Conservation (phyloP, 2,888 invertebrate genomes). For the Apocheima hispidaria region DNA sequence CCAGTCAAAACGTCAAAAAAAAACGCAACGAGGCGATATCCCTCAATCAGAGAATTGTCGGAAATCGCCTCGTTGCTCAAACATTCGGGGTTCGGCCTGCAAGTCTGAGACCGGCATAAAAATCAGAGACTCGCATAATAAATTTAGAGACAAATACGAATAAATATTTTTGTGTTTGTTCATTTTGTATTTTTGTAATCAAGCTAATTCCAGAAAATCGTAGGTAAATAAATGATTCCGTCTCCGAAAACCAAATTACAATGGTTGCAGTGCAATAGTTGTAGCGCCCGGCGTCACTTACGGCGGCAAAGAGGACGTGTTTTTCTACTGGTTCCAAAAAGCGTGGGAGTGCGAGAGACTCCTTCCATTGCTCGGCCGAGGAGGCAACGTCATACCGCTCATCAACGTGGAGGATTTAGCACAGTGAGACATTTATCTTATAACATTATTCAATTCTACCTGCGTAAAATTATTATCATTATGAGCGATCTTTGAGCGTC, state of each 20-base stretch:
- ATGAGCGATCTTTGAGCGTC: not conserved
- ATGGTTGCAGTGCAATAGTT: slow-evolving; percentile 72
- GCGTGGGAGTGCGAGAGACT: slow-evolving; percentile 88
- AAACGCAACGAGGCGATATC: no score
- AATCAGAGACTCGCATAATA: no score
- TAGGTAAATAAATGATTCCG: not conserved
- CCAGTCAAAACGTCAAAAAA: no score
- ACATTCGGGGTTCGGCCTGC: no score
- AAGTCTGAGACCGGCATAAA: no score
- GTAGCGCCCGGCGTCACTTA: slow-evolving; percentile 87
- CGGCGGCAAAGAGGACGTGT: slow-evolving; percentile 87
- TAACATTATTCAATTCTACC: not conserved
- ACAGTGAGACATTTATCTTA: slow-evolving; percentile 64
- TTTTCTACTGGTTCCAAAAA: slow-evolving; percentile 88
- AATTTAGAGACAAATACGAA: no score
- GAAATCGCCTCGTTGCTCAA: no score
- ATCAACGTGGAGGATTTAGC: slow-evolving; percentile 88
- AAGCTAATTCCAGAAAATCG: no score
- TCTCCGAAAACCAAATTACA: not conserved
- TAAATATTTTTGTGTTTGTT: no score
- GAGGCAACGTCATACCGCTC: slow-evolving; percentile 87
- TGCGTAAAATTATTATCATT: not conserved
- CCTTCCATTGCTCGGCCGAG: slow-evolving; percentile 86
- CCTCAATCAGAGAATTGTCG: no score
- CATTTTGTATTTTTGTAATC: no score